phyloP scores from a whole-genome alignment of 2,888 invertebrate species.

The Thymelicus lineola region DNA sequence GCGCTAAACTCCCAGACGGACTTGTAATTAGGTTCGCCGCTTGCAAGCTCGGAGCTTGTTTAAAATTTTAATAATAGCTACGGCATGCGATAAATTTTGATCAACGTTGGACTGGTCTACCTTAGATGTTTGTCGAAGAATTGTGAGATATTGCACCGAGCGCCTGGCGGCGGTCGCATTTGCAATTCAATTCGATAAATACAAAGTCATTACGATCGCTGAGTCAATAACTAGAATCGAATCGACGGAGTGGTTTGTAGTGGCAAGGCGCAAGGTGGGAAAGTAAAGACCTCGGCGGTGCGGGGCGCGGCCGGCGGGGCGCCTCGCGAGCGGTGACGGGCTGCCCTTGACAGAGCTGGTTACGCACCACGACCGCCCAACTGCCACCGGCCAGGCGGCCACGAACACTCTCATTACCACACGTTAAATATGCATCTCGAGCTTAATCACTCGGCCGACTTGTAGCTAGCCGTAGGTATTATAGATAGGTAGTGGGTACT shows the following conservation, averaged over 20 bases:
- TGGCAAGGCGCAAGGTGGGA: conserved; percentile 58
- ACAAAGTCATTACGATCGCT: conserved; percentile 12
- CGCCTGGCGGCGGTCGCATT: not conserved
- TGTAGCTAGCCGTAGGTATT: conserved; percentile 40
- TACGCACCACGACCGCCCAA: conserved; percentile 47
- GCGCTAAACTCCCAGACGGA: not conserved
- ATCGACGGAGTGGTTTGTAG: conserved; percentile 38
- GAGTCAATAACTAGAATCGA: conserved; percentile 25
- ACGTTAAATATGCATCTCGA: conserved; percentile 25
- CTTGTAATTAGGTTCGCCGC: not conserved
- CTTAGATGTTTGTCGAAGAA: not conserved
- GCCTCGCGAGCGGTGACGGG: conserved; percentile 64
- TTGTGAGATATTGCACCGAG: not conserved
- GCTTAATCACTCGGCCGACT: conserved; percentile 27
- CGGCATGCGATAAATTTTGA: not conserved
- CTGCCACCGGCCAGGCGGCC: conserved; percentile 19
- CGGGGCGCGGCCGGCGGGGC: conserved; percentile 33
- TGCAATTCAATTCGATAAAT: conserved; percentile 16
- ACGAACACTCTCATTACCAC: conserved; percentile 31
- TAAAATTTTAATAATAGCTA: not conserved
- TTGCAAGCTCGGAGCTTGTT: not conserved
- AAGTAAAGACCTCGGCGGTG: conserved; percentile 74
- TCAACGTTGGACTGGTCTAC: not conserved
- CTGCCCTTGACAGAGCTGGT: conserved; percentile 78
- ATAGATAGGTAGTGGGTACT: no score